Evolutionary conservation across 2,797 vertebrate genomes (phyloP).

Genomic region (Siniperca undulata): DNA sequence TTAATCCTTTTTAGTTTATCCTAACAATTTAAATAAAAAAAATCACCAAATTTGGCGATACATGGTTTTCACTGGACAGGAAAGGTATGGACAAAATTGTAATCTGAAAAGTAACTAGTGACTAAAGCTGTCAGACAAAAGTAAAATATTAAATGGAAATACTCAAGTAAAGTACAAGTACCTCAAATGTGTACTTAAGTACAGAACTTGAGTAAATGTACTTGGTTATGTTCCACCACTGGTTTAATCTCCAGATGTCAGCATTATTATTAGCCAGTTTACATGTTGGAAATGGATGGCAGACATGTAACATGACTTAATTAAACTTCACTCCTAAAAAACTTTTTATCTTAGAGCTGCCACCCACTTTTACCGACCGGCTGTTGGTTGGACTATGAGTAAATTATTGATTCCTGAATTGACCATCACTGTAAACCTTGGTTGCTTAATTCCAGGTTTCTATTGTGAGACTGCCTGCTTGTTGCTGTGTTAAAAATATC

Average conservation of each 20-base stretch:
- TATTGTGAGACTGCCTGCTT: background rate
- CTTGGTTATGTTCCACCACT: background rate
- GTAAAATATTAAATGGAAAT: background rate
- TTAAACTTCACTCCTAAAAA: slow-evolving; percentile 16
- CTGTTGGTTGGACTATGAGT: background rate
- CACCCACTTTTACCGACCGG: no score
- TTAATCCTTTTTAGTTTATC: no score
- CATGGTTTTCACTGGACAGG: no score
- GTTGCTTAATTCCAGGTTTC: background rate
- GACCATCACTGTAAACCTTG: background rate
- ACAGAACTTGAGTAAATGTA: background rate
- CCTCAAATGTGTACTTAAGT: background rate
- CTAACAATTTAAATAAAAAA: no score
- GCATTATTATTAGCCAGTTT: background rate
- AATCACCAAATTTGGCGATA: no score
- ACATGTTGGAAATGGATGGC: background rate
- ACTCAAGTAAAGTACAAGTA: background rate
- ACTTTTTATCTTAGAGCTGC: slow-evolving; percentile 19
- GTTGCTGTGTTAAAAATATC: background rate
- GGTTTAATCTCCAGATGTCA: background rate
- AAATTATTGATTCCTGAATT: background rate
- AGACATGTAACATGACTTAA: slow-evolving; percentile 9
- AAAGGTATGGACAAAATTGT: no score
- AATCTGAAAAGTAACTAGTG: no score
- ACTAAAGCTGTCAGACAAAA: no score